These are phyloP conservation scores for Rapana venosa DNA, from an alignment of 2,888 invertebrate species.

Conservation along the genomic window DNA sequence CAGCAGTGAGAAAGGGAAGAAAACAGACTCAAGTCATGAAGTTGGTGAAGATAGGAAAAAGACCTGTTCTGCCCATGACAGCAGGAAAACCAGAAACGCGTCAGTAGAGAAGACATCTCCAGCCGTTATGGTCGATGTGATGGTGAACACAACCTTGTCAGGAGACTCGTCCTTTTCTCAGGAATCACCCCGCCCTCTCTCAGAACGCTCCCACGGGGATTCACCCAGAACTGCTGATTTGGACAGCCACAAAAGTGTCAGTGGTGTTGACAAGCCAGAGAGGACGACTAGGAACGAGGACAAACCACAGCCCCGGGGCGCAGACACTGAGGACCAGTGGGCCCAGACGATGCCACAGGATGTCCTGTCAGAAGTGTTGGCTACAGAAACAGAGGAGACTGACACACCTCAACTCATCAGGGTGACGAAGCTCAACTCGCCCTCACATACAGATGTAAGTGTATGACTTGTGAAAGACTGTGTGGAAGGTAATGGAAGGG, in stretches of 20 bases:
- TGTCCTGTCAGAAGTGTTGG: constrained; percentile 53
- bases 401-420: constrained; percentile 66
- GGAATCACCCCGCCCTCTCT: too few relatives aligned
- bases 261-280: not conserved
- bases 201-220: too few relatives aligned
- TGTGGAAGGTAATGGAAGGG: too few relatives aligned
- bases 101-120: too few relatives aligned
- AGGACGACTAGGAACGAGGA: not conserved
- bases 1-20: too few relatives aligned
- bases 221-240: too few relatives aligned
- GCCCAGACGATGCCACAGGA: not conserved
- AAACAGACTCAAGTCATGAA: too few relatives aligned
- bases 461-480: not conserved
- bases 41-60: not conserved
- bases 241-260: too few relatives aligned
- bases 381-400: constrained; percentile 54
- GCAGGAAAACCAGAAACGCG: not conserved
- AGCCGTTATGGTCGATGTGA: too few relatives aligned
- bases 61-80: not conserved
- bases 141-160: too few relatives aligned
- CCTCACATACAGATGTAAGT: constrained; percentile 39
- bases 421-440: constrained; percentile 64
- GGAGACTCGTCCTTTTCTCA: too few relatives aligned
- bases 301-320: not conserved
- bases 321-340: not conserved